These are phyloP conservation scores for Meandrusa payeni DNA, from an alignment of 2,888 invertebrate genomes.

Conservation along the genomic window DNA sequence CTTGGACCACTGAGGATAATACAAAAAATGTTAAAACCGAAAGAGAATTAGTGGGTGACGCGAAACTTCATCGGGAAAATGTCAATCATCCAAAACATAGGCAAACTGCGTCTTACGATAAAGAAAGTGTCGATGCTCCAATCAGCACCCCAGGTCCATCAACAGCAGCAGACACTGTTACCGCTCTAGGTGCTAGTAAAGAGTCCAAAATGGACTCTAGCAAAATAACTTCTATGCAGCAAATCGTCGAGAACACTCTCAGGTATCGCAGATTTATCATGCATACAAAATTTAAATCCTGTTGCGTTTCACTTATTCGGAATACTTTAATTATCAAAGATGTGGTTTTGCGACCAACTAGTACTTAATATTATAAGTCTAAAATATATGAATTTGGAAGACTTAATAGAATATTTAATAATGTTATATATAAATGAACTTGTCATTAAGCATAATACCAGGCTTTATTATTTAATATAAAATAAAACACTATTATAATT, in stretches of 20 bases:
- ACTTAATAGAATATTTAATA: too few species aligned
- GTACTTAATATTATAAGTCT: too few species aligned
- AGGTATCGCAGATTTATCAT: slow-evolving; percentile 60
- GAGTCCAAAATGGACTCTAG: slow-evolving; percentile 71
- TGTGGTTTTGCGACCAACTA: too few species aligned
- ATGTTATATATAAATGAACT: too few species aligned
- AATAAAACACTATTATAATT: too few species aligned
- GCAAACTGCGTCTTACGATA: slow-evolving; percentile 80
- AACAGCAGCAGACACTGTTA: slow-evolving; percentile 48
- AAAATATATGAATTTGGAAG: too few species aligned
- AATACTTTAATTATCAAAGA: too few species aligned
- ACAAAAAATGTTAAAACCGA: slow-evolving; percentile 73
- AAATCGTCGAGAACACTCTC: slow-evolving; percentile 83
- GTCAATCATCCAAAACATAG: slow-evolving; percentile 81
- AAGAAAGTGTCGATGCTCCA: slow-evolving; percentile 69
- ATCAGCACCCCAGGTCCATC: slow-evolving; percentile 66
- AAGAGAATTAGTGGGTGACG: slow-evolving; percentile 75
- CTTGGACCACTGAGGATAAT: slow-evolving; percentile 73
- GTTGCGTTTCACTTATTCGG: neutral
- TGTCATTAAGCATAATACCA: too few species aligned
- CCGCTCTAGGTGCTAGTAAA: slow-evolving; percentile 46
- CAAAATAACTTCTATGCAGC: slow-evolving; percentile 79
- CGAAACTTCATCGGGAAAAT: slow-evolving; percentile 80
- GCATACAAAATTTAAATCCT: slow-evolving; percentile 1
- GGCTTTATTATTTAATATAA: too few species aligned